These are phyloP conservation scores for Mythimna ferrago DNA, from an alignment of 2,888 invertebrate genomes.

Conservation along the genomic window DNA sequence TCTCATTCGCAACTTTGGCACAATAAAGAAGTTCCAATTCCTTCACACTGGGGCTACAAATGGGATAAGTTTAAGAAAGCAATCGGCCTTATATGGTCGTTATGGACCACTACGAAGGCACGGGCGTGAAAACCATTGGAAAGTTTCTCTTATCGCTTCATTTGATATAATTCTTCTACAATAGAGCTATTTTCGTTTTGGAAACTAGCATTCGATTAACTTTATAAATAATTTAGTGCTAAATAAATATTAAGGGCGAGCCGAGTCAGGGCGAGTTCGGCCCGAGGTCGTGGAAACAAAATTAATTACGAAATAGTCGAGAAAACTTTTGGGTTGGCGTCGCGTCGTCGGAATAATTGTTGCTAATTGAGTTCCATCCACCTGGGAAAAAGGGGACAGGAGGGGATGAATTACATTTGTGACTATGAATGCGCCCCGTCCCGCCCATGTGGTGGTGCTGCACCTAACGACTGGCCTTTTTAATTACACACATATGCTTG, in stretches of 20 bases:
- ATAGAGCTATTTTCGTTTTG: slow-evolving; percentile 67
- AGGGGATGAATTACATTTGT: slow-evolving; percentile 72
- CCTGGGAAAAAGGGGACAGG: slow-evolving; percentile 74
- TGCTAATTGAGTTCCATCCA: slow-evolving; percentile 87
- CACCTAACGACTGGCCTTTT: slow-evolving; percentile 71
- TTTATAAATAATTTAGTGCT: slow-evolving; percentile 73
- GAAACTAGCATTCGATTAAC: slow-evolving; percentile 65
- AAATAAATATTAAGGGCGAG: slow-evolving; percentile 70
- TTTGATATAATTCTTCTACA: slow-evolving; percentile 81
- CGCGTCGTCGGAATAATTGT: slow-evolving; percentile 85
- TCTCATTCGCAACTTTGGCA: slow-evolving; percentile 85
- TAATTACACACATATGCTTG: slow-evolving; percentile 70
- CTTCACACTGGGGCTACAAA: slow-evolving; percentile 84
- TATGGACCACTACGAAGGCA: slow-evolving; percentile 85
- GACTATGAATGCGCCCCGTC: slow-evolving; percentile 58
- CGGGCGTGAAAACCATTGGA: slow-evolving; percentile 85
- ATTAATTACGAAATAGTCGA: slow-evolving; percentile 87
- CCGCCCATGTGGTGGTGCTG: slow-evolving; percentile 44
- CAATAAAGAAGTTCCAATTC: slow-evolving; percentile 88
- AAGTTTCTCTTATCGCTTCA: slow-evolving; percentile 85
- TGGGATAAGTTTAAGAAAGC: slow-evolving; percentile 90
- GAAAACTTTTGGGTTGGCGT: slow-evolving; percentile 83
- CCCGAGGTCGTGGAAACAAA: slow-evolving; percentile 82
- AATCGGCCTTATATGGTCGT: slow-evolving; percentile 90
- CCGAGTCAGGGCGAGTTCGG: slow-evolving; percentile 70